A percentile compares a stretch with the other conserved stretches of the same genome.
These are phyloP conservation scores for Daubentonia madagascariensis DNA, from an alignment of 2,113 vertebrate species.

Conservation along the genomic window DNA sequence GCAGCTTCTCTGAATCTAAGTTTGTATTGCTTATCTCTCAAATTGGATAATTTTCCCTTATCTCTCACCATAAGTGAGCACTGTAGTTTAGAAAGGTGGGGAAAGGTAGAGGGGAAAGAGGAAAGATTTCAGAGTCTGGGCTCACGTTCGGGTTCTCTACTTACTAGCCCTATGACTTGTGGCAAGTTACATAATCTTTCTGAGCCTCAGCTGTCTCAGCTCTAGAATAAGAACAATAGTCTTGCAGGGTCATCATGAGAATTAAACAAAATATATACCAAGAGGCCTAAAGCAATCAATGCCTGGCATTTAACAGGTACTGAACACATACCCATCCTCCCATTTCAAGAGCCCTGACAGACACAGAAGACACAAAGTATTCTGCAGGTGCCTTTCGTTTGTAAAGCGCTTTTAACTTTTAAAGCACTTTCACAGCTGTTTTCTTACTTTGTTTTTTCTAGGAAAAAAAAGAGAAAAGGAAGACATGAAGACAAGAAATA, in stretches of 20 bases:
- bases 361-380: not conserved
- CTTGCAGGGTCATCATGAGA: not conserved
- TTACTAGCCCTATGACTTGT: not conserved
- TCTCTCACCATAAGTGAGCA: not conserved
- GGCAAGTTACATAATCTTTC: not conserved
- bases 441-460: not conserved
- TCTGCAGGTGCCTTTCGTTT: not conserved
- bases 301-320: not conserved
- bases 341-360: not conserved
- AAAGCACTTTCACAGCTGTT: conserved; percentile 38
- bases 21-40: not conserved
- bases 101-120: not conserved
- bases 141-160: not conserved
- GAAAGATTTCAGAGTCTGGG: not conserved
- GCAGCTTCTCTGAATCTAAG: not conserved
- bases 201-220: not conserved
- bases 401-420: not conserved
- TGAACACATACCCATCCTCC: not conserved
- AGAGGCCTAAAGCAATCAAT: not conserved
- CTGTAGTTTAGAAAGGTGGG: not conserved
- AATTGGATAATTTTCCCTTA: not conserved
- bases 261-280: not conserved
- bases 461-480: not conserved
- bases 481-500: not conserved
- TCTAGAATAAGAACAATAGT: not conserved